Conservation (phyloP, 1,140 invertebrate species). For the Samia ricini region DNA sequence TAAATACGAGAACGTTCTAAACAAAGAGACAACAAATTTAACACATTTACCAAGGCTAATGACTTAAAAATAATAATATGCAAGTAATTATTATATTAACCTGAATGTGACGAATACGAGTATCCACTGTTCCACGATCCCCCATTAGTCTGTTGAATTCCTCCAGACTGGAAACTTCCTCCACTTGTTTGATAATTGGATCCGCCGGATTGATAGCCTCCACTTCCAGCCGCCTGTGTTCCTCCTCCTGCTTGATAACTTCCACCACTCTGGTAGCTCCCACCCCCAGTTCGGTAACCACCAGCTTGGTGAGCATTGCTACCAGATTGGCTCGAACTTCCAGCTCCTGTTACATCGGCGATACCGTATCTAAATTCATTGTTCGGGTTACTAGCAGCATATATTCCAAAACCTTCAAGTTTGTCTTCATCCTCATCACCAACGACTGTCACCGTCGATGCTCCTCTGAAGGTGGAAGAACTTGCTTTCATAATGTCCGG, state of each 20-base stretch:
- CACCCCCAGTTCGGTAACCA: constrained; percentile 29
- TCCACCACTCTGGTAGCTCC: constrained; percentile 19
- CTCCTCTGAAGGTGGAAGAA: constrained; percentile 56
- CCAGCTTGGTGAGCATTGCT: constrained; percentile 9
- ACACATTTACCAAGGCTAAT: neutral
- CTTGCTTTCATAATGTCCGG: constrained; percentile 65
- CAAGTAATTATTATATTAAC: neutral
- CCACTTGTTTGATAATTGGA: constrained; percentile 29
- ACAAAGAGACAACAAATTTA: too few relatives aligned
- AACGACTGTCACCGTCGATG: constrained; percentile 44
- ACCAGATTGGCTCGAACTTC: constrained; percentile 11
- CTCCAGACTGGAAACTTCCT: constrained; percentile 25
- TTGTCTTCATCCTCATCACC: constrained; percentile 61
- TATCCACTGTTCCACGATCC: constrained; percentile 33
- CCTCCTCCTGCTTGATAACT: constrained; percentile 24
- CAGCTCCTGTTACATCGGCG: constrained; percentile 46
- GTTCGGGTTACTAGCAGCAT: constrained; percentile 54
- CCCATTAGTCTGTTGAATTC: constrained; percentile 26
- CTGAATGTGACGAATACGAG: constrained; percentile 58
- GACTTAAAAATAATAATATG: neutral
- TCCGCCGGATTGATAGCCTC: constrained; percentile 30
- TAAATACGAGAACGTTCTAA: too few relatives aligned
- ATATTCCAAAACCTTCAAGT: constrained; percentile 53
- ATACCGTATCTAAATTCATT: constrained; percentile 63
- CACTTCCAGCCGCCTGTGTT: constrained; percentile 32